phyloP scores from a whole-genome alignment of 2,113 vertebrate genomes.

The Parus major region DNA sequence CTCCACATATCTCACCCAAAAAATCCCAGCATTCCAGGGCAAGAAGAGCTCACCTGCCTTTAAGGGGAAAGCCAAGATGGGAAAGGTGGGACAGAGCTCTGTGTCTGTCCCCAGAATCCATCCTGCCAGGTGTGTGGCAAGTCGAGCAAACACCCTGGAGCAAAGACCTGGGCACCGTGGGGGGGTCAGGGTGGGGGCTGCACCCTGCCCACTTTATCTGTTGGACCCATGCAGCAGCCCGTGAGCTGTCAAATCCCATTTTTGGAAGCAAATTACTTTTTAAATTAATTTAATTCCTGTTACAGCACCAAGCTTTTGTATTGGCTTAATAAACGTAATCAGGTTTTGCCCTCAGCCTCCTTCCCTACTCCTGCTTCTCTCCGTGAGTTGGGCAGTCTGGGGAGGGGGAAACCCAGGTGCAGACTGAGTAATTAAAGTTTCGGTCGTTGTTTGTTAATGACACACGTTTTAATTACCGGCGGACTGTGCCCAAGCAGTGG shows the following conservation, averaged over 20 bases:
- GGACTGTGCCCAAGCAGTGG: neutral
- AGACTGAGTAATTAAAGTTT: conserved; percentile 53
- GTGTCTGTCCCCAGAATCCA: too few species aligned
- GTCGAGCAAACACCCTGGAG: accelerated
- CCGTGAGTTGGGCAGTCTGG: neutral
- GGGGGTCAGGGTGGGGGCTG: neutral
- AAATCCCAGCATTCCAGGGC: neutral
- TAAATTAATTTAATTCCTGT: conserved; percentile 76
- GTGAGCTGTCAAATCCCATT: conserved; percentile 62
- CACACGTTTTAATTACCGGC: conserved; percentile 51
- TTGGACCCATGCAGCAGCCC: neutral
- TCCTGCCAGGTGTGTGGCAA: neutral
- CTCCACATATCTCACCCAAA: accelerated
- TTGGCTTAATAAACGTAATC: conserved; percentile 68
- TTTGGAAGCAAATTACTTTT: conserved; percentile 71
- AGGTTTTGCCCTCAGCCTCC: conserved; percentile 45
- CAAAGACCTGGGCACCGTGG: neutral
- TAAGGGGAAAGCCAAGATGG: neutral
- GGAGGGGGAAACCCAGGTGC: neutral
- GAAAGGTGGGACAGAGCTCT: neutral
- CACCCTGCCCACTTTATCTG: conserved; percentile 10
- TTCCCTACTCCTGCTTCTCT: neutral
- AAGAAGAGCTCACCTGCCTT: neutral
- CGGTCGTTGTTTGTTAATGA: neutral
- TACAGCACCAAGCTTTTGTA: conserved; percentile 56